phyloP scores from a whole-genome alignment of 2,797 vertebrate genomes.

The Petrocephalus schoutedeni region DNA sequence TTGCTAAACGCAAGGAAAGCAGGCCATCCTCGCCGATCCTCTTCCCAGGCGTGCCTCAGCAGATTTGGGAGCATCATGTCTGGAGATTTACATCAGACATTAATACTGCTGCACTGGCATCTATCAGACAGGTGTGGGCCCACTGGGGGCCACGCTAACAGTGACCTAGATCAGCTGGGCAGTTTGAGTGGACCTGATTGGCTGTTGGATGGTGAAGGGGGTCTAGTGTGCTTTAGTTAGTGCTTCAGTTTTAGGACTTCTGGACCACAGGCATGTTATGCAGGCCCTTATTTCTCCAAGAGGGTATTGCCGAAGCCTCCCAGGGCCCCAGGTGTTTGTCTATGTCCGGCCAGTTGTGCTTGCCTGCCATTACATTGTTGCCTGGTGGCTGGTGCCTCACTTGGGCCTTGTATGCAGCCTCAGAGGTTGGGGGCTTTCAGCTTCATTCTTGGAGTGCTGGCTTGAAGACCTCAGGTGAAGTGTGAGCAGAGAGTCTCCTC shows the following conservation, averaged over 20 bases:
- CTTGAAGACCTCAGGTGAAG: background rate
- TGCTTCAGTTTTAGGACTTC: background rate
- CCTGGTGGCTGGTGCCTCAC: background rate
- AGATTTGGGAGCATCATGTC: background rate
- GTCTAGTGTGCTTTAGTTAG: background rate
- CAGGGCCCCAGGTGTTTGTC: background rate
- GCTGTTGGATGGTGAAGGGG: background rate
- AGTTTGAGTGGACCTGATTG: background rate
- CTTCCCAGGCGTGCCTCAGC: background rate
- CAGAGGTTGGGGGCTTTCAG: background rate
- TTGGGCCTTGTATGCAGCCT: too few species aligned
- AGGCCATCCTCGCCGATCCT: background rate
- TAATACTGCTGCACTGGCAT: background rate
- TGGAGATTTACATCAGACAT: background rate
- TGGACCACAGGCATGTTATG: background rate
- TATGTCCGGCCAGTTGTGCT: background rate
- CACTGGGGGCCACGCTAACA: background rate
- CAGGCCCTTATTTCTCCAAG: background rate
- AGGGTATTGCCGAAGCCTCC: background rate
- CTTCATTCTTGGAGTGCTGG: background rate
- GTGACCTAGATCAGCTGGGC: background rate
- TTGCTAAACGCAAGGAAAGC: background rate
- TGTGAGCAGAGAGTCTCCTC: background rate
- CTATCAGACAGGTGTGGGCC: background rate
- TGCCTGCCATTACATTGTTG: background rate